phyloP scores from a whole-genome alignment of 2,797 vertebrate species.

The Hydrolagus colliei region DNA sequence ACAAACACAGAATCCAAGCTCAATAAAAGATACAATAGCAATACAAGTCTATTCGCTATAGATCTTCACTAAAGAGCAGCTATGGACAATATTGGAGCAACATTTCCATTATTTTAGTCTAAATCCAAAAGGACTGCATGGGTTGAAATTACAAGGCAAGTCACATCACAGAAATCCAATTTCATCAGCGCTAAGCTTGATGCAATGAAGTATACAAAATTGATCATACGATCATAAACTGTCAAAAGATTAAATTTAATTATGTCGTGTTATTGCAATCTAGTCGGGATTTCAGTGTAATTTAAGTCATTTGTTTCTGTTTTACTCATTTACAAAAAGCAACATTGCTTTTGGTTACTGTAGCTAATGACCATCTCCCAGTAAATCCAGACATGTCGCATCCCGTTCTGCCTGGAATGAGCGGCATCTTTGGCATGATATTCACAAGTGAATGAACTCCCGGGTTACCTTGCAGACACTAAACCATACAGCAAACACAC shows the following conservation, averaged over 20 bases:
- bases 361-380: not conserved
- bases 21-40: not conserved
- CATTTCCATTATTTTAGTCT: too few species aligned
- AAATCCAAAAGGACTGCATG: too few species aligned
- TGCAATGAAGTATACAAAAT: not conserved
- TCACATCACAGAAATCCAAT: not conserved
- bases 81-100: too few species aligned
- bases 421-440: not conserved
- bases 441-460: not conserved
- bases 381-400: not conserved
- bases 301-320: not conserved
- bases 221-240: not conserved
- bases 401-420: not conserved
- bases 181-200: not conserved
- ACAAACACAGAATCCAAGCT: not conserved
- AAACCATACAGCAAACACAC: not conserved
- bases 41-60: too few species aligned
- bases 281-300: not conserved
- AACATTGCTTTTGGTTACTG: not conserved
- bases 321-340: too few species aligned
- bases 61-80: too few species aligned
- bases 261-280: not conserved
- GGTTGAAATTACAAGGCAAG: not conserved
- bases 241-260: not conserved
- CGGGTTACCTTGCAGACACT: not conserved